Base-by-base conservation (phyloP, 2,113 vertebrate genomes). In the Delphinus delphis region DNA sequence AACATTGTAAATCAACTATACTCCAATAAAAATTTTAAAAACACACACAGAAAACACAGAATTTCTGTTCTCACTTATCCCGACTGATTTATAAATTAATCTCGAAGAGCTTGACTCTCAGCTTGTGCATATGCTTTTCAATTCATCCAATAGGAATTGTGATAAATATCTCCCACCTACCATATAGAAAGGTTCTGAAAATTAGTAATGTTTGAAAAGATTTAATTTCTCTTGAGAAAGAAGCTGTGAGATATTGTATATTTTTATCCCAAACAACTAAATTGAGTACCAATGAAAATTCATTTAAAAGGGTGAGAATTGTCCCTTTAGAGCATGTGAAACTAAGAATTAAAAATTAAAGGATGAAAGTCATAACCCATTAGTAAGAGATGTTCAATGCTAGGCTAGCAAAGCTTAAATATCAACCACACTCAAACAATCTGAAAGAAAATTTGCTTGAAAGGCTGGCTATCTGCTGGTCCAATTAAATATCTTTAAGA, bases 311-410 rank as follows among this genome's bases (percentile, higher is more conserved):
- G 14, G 63, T 76, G 90, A 90, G 17, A 73, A 83, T 36, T 74
- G 6, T 80, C 73, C 17, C n/a, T 67, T 92, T 86, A 63, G 7
- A 90, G 31, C n/a, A 63, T 53, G 38, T 53, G 93, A 60, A 88
- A 77, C 38, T 95, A 92, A 82, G 53, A 96, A 83, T 60, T 92
- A 67, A 71, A 97, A 90, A 77, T 94, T 91, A 71, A 31, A 91
- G 41, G 65, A 83, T 93, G 38, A 81, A 97, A 81, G 47, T 70
- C 28, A 79, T 89, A 92, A 79, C 13, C 58, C 55, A 53, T 60
- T 31, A 82, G 36, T 92, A 95, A 89, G n/a, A 95, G 73, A 17
- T 87, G 25, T 18, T 92, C 5, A 28, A 38, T 15, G 17, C 6
- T 80, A 50, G 47, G 8, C 58, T 92, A 87, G 36, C 23, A 73